These are phyloP conservation scores for Agrotis puta DNA, from an alignment of 2,888 invertebrate genomes.

Conservation along the genomic window DNA sequence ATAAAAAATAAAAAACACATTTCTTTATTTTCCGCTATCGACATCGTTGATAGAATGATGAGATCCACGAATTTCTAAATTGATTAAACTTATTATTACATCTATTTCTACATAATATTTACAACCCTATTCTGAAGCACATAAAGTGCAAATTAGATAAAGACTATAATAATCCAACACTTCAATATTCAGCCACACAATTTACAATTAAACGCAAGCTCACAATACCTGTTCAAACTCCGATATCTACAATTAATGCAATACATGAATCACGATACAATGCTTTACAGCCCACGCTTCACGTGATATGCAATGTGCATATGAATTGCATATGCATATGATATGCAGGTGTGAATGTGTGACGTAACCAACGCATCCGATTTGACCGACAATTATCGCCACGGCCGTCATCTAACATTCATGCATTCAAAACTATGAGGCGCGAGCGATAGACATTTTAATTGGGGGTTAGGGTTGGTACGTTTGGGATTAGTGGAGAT, in stretches of 20 bases:
- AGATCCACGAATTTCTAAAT: too few relatives aligned
- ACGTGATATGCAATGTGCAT: conserved; percentile 21
- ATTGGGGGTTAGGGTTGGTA: conserved; percentile 46
- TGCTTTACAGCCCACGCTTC: neutral
- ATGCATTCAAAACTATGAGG: conserved; percentile 56
- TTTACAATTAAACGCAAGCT: conserved; percentile 3
- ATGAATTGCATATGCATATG: conserved; percentile 34
- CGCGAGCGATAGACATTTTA: conserved; percentile 43
- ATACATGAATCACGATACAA: conserved; percentile 23
- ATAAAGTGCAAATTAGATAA: too few relatives aligned
- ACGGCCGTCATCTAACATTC: conserved; percentile 44
- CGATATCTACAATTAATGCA: conserved; percentile 1
- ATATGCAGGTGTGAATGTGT: conserved; percentile 27
- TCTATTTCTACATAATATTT: too few relatives aligned
- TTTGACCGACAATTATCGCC: conserved; percentile 56
- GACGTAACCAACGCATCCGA: conserved; percentile 7
- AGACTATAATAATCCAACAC: neutral
- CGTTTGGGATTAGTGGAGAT: too few relatives aligned
- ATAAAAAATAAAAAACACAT: too few relatives aligned
- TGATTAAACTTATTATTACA: too few relatives aligned
- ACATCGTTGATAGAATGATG: neutral
- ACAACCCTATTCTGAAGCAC: too few relatives aligned
- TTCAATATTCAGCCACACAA: neutral
- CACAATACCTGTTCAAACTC: neutral
- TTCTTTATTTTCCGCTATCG: neutral